Conservation (phyloP, 2,888 invertebrate genomes). For the Phengaris alcon region DNA sequence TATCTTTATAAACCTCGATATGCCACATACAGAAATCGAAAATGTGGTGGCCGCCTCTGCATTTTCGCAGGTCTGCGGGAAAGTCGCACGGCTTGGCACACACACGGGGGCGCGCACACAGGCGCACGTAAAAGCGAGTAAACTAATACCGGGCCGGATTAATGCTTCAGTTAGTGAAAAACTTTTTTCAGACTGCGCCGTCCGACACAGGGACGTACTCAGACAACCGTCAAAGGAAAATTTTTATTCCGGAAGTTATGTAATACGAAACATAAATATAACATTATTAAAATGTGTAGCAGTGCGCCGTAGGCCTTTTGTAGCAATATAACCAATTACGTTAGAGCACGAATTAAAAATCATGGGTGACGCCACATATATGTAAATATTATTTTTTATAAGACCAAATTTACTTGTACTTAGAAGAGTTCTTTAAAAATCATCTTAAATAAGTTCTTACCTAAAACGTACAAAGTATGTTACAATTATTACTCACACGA, state of each 20-base stretch:
- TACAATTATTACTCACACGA: neutral
- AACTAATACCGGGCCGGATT: constrained; percentile 79
- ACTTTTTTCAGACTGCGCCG: constrained; percentile 78
- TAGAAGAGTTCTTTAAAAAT: neutral
- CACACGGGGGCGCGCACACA: constrained; percentile 66
- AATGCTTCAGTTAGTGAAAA: constrained; percentile 81
- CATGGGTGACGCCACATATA: neutral
- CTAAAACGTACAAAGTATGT: too few species aligned
- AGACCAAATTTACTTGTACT: neutral
- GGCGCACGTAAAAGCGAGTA: constrained; percentile 69
- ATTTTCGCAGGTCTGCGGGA: constrained; percentile 61
- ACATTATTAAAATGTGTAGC: constrained; percentile 34
- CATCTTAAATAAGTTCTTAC: too few species aligned
- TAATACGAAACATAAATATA: constrained; percentile 39
- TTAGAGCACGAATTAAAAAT: constrained; percentile 23
- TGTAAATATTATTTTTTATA: neutral
- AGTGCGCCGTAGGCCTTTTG: constrained; percentile 29
- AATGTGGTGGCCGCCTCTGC: constrained; percentile 48
- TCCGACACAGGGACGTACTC: constrained; percentile 68
- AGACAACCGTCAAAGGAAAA: constrained; percentile 43
- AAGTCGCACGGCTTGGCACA: constrained; percentile 69
- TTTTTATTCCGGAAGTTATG: constrained; percentile 38
- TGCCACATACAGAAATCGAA: constrained; percentile 43
- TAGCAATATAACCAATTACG: constrained; percentile 28
- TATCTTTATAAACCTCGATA: neutral